Evolutionary conservation across 2,888 invertebrate genomes (phyloP).

Genomic region (Meiosimyza platycephala): DNA sequence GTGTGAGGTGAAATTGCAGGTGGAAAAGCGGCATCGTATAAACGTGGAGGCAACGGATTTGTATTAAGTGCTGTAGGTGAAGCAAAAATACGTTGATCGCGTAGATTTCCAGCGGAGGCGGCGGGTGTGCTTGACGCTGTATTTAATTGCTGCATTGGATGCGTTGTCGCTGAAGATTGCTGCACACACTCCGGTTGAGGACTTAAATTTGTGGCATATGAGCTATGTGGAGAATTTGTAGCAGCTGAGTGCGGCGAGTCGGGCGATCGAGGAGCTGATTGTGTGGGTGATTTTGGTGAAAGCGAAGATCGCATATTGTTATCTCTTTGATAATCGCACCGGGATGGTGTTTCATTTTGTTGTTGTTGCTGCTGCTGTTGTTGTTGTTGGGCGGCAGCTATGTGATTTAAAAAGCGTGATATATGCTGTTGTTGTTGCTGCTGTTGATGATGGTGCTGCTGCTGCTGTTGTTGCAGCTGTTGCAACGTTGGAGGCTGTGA

Average conservation of each 20-base stretch:
- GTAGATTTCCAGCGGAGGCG: conserved; percentile 38
- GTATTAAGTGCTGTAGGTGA: conserved; percentile 22
- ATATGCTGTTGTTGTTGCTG: conserved; percentile 58
- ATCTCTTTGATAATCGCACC: conserved; percentile 60
- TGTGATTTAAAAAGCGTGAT: conserved; percentile 62
- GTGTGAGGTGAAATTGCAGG: conserved; percentile 29
- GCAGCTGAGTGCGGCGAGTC: conserved; percentile 53
- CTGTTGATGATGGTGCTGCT: conserved; percentile 47
- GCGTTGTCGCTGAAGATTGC: conserved; percentile 6
- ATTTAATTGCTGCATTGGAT: neutral
- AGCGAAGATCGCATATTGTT: conserved; percentile 57
- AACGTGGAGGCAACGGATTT: conserved; percentile 35
- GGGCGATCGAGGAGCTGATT: conserved; percentile 48
- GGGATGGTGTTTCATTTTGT: conserved; percentile 45
- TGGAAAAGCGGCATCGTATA: conserved; percentile 37
- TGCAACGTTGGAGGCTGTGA: conserved; percentile 59
- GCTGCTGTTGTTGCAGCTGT: conserved; percentile 45
- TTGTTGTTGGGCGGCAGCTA: conserved; percentile 57
- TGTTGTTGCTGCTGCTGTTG: conserved; percentile 49
- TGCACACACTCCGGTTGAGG: conserved; percentile 49
- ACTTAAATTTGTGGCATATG: conserved; percentile 54
- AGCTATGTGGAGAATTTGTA: conserved; percentile 60
- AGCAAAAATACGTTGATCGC: conserved; percentile 51
- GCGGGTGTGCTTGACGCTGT: conserved; percentile 31
- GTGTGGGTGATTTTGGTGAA: conserved; percentile 53